Evolutionary conservation across 1,140 invertebrate genomes (phyloP).

Genomic region (Coenobita brevimanus): DNA sequence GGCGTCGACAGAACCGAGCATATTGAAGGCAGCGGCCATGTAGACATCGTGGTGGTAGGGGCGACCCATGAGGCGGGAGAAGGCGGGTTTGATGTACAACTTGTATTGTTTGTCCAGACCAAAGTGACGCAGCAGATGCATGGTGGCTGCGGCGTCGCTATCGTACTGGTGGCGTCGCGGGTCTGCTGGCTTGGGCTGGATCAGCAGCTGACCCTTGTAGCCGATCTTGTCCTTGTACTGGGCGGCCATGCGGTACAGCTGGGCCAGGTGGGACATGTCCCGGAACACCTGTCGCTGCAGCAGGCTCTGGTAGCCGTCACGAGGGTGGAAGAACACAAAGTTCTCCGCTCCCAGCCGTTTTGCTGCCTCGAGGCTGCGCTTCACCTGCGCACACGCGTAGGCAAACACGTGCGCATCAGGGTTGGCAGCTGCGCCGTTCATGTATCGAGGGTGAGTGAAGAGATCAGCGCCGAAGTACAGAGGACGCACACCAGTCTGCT

Average conservation of each 20-base stretch:
- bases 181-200: conserved; percentile 65
- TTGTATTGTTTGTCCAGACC: conserved; percentile 66
- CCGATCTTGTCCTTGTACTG: conserved; percentile 68
- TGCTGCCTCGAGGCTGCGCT: conserved; percentile 61
- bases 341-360: conserved; percentile 66
- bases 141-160: conserved; percentile 55
- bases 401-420: conserved; percentile 68
- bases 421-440: conserved; percentile 66
- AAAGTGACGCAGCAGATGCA: conserved; percentile 65
- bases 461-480: conserved; percentile 64
- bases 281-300: conserved; percentile 64
- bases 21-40: conserved; percentile 65
- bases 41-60: conserved; percentile 66
- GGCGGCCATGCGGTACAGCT: conserved; percentile 68
- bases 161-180: conserved; percentile 68
- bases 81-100: conserved; percentile 65
- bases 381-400: conserved; percentile 66
- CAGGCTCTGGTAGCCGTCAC: conserved; percentile 67
- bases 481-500: conserved; percentile 47
- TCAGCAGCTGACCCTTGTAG: conserved; percentile 67
- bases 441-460: conserved; percentile 67
- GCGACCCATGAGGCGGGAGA: conserved; percentile 47
- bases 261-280: conserved; percentile 66
- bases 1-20: conserved; percentile 63
- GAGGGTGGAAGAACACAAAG: conserved; percentile 69